Conservation (phyloP, 2,797 vertebrate species). For the Vespertilio murinus region DNA sequence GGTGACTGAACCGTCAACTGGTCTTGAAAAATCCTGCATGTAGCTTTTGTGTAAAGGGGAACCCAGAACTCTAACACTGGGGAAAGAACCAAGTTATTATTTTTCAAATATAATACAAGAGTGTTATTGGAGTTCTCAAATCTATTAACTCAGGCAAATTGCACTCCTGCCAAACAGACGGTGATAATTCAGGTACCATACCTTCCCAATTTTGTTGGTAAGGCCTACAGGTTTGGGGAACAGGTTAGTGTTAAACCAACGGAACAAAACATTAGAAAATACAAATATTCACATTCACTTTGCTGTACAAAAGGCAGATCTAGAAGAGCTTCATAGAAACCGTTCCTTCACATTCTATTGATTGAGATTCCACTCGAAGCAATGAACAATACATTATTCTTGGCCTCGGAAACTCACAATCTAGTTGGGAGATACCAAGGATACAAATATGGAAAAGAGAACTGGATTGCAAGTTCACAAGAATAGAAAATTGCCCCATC, state of each 20-base stretch:
- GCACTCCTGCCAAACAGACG: neutral
- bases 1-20: neutral
- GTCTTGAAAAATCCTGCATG: neutral
- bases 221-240: neutral
- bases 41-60: neutral
- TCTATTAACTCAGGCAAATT: neutral
- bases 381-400: neutral
- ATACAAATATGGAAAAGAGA: neutral
- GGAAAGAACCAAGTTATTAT: neutral
- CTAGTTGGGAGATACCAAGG: fast-evolving
- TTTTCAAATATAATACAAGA: neutral
- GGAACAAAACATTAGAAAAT: neutral
- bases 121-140: neutral
- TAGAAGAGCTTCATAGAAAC: neutral
- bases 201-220: neutral
- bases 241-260: neutral
- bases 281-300: constrained; percentile 1
- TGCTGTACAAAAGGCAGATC: neutral
- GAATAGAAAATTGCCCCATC: too few species aligned
- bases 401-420: neutral
- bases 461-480: neutral
- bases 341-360: neutral
- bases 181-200: neutral
- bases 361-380: neutral
- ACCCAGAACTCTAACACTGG: neutral